These are phyloP conservation scores for Leucosticte australis DNA, from an alignment of 2,113 vertebrate species.

Conservation along the genomic window DNA sequence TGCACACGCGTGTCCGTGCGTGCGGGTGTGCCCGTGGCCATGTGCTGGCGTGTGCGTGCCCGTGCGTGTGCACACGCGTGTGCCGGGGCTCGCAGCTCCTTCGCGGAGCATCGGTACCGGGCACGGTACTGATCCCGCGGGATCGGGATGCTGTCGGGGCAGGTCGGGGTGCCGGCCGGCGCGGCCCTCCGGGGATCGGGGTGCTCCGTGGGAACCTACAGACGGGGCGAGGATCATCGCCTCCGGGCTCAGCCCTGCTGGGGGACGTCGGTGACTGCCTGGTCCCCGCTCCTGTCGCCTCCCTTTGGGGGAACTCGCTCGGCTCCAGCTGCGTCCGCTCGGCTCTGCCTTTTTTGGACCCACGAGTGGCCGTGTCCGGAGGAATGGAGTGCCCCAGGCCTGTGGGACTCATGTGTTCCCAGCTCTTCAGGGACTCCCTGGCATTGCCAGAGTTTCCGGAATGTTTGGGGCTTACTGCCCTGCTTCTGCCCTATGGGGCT, in stretches of 20 bases:
- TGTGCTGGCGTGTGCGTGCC: slow-evolving; percentile 8
- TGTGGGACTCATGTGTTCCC: fast-evolving
- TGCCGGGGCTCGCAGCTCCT: not conserved
- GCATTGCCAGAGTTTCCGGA: no score
- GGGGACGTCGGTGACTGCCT: not conserved
- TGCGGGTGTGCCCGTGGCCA: slow-evolving; percentile 19
- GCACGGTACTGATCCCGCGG: not conserved
- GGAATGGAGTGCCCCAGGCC: not conserved
- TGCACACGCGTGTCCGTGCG: not conserved
- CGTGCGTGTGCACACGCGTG: slow-evolving; percentile 1
- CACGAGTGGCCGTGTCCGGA: not conserved
- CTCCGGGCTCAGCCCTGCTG: not conserved
- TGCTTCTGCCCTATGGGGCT: not conserved
- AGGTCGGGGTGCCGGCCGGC: not conserved
- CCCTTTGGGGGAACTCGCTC: not conserved
- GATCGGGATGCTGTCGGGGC: not conserved
- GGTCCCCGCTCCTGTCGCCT: not conserved
- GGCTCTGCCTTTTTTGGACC: not conserved
- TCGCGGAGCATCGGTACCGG: not conserved
- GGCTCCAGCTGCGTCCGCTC: not conserved
- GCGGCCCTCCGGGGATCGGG: not conserved
- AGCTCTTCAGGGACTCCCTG: not conserved
- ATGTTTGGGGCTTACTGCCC: not conserved
- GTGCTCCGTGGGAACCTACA: not conserved
- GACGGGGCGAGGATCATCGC: not conserved